Base-by-base conservation (phyloP, 2,888 invertebrate genomes). In the Tipula lateralis region DNA sequence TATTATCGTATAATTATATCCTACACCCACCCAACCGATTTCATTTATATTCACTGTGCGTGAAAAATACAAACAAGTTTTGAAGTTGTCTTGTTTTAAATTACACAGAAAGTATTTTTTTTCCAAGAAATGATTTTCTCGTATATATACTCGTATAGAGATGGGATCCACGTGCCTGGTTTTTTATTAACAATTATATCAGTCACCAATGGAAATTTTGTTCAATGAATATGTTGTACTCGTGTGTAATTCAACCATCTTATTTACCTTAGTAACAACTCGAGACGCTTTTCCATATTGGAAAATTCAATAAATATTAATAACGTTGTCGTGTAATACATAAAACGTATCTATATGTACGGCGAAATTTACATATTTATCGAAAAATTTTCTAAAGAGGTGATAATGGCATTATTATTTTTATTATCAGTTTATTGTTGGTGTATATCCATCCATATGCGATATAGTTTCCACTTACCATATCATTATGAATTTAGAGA, bases 241-340 rank as follows among this genome's bases (percentile, higher is more conserved):
- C 4, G 13, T 39, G 13, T 7, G 39, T 39, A 39, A 39, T 44
- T 6, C 39, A 44, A n/a, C n/a, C 44, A 0, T 39, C 1, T n/a
- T 44, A 44, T 44, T 16, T 44, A 44, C 44, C 2, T n/a, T 44
- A n/a, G 44, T 5, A 32, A 32, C 2, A 44, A 44, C 5, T 9
- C 5, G 12, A 44, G 44, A 32, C n/a, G 32, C 7, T 66, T 66
- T 66, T 66, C 66, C 24, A 66, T 3, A 66, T 66, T 66, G 66
- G 66, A 66, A 66, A 24, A 66, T 66, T 66, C 66, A 66, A 66
- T 66, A 66, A 66, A 66, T 66, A 66, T 66, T 66, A 66, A 66
- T 66, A 66, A 66, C 24, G 24, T 44, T 44, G 44, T n/a, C 7
- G 16, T 66, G 12, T 66, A 7, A 66, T 7, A 24, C 24, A 66